phyloP scores from a whole-genome alignment of 2,113 vertebrate genomes.

The Actenoides lindsayi region DNA sequence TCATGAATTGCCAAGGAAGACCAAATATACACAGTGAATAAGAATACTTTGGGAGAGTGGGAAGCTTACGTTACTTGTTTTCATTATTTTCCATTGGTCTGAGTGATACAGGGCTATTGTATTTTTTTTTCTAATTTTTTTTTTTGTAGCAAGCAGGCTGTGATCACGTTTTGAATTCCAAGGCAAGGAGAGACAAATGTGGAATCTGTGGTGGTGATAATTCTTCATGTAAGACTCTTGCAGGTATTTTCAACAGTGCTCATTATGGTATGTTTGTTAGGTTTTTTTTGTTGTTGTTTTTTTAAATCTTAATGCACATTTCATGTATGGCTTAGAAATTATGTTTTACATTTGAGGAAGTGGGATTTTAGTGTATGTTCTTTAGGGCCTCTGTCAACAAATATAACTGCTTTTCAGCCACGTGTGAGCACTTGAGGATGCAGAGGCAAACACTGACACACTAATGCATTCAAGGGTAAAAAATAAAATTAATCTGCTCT shows the following conservation, averaged over 20 bases:
- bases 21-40: neutral
- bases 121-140: neutral
- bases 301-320: neutral
- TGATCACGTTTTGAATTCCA: slow-evolving; percentile 94
- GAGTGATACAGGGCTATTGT: neutral
- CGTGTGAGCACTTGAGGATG: neutral
- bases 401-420: neutral
- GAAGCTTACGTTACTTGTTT: neutral
- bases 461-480: neutral
- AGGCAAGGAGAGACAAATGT: slow-evolving; percentile 92
- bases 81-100: neutral
- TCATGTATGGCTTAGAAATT: neutral
- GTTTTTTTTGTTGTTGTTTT: neutral
- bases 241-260: slow-evolving; percentile 92
- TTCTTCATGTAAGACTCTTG: slow-evolving; percentile 90
- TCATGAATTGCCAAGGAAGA: neutral
- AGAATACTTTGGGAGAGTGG: neutral
- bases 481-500: neutral
- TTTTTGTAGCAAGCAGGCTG: slow-evolving; percentile 93
- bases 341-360: neutral
- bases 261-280: slow-evolving; percentile 85
- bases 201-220: slow-evolving; percentile 96
- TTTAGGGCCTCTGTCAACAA: neutral
- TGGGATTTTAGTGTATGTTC: neutral
- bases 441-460: neutral